A percentile compares a stretch with the other conserved stretches of the same genome.
Evolutionary conservation across 2,113 vertebrate species (phyloP).

Genomic region (Hippopotamus amphibius): DNA sequence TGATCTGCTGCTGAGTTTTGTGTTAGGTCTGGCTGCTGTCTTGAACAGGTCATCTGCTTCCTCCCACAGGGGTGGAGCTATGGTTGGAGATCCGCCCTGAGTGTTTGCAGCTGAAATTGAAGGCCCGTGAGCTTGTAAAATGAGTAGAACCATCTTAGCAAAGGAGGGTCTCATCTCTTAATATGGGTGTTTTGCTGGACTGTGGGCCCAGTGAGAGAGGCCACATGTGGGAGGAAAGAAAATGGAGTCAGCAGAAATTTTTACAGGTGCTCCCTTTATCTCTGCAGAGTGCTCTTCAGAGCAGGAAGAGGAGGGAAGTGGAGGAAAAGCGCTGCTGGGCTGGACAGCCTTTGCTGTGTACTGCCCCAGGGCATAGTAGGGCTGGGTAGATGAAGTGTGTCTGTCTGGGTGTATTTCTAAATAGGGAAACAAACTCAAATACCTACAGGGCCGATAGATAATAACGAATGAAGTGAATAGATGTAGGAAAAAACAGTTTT

Average conservation of each 20-base stretch:
- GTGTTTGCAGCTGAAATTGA: not conserved
- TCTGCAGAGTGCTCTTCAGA: not conserved
- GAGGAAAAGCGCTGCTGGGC: not conserved
- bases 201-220: not conserved
- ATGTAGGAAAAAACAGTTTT: not conserved
- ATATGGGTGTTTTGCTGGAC: not conserved
- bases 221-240: not conserved
- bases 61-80: not conserved
- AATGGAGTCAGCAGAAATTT: not conserved
- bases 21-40: not conserved
- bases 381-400: not conserved
- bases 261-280: constrained; percentile 26
- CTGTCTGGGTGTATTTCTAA: not conserved
- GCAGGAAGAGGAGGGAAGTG: not conserved
- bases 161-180: not conserved
- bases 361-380: not conserved
- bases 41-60: not conserved
- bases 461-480: not conserved
- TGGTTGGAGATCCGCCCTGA: not conserved
- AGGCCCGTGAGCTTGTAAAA: constrained; percentile 15
- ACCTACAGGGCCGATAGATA: not conserved
- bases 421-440: not conserved
- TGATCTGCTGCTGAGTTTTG: not conserved
- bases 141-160: not conserved
- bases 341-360: not conserved